These are phyloP conservation scores for Ruditapes philippinarum DNA, from an alignment of 1,140 invertebrate genomes.

Conservation along the genomic window DNA sequence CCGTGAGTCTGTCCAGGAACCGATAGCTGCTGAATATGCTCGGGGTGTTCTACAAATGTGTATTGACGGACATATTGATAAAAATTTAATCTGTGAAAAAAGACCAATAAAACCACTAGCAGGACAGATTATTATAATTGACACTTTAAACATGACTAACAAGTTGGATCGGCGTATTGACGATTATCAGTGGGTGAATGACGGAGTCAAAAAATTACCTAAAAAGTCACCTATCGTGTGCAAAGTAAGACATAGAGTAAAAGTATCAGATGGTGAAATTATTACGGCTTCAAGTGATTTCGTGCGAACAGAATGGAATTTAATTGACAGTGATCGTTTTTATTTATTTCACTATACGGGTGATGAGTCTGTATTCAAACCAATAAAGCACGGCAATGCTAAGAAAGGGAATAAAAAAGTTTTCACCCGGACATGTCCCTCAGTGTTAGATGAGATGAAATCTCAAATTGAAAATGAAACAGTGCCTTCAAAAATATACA, in stretches of 20 bases:
- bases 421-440: background rate
- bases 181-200: background rate
- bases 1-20: no score
- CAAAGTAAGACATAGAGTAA: background rate
- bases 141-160: background rate
- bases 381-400: background rate
- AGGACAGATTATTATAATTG: no score
- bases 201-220: background rate
- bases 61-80: no score
- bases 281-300: background rate
- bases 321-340: background rate
- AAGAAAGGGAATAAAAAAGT: background rate
- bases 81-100: no score
- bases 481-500: background rate
- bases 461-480: background rate
- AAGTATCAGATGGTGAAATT: background rate
- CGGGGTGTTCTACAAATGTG: no score
- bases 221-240: background rate
- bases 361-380: background rate
- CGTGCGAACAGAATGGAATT: background rate
- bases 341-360: background rate
- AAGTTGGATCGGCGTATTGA: background rate
- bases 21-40: no score
- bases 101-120: no score
- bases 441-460: slow-evolving; percentile 4